These are phyloP conservation scores for Tanytarsus gracilentus DNA, from an alignment of 2,888 invertebrate genomes.

Conservation along the genomic window DNA sequence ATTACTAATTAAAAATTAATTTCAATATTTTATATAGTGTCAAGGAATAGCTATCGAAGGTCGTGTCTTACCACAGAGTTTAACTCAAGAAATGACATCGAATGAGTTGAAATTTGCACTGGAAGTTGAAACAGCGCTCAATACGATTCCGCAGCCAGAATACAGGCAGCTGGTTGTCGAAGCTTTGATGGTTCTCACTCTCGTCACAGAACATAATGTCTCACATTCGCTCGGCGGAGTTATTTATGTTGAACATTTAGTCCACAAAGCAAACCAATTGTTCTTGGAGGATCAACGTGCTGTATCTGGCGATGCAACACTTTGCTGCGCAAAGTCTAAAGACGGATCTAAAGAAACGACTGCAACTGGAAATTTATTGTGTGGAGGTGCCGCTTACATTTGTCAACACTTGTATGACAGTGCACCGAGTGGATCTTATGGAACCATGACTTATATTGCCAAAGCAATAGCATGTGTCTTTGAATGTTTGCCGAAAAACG, in stretches of 20 bases:
- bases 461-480: slow-evolving; percentile 68
- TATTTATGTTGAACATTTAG: slow-evolving; percentile 82
- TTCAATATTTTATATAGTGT: slow-evolving; percentile 51
- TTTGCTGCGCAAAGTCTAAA: slow-evolving; percentile 80
- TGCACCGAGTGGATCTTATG: slow-evolving; percentile 94
- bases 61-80: slow-evolving; percentile 76
- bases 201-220: slow-evolving; percentile 81
- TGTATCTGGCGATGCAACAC: slow-evolving; percentile 81
- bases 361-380: slow-evolving; percentile 58
- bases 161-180: slow-evolving; percentile 95
- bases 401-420: slow-evolving; percentile 97
- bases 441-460: slow-evolving; percentile 95
- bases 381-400: slow-evolving; percentile 89
- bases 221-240: slow-evolving; percentile 65
- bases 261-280: slow-evolving; percentile 87
- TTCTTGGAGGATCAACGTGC: slow-evolving; percentile 93
- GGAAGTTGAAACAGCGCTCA: slow-evolving; percentile 92
- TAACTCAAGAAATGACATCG: slow-evolving; percentile 98
- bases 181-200: slow-evolving; percentile 89
- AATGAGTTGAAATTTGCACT: slow-evolving; percentile 97
- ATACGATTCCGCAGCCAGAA: slow-evolving; percentile 96
- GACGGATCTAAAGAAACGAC: slow-evolving; percentile 51
- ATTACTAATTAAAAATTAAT: not conserved
- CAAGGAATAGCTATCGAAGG: slow-evolving; percentile 91
- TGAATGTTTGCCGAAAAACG: slow-evolving; percentile 64